Percentiles rank a stretch among this genome's conserved stretches.
Conservation (phyloP, 2,888 invertebrate genomes). For the Hemistola chrysoprasaria region DNA sequence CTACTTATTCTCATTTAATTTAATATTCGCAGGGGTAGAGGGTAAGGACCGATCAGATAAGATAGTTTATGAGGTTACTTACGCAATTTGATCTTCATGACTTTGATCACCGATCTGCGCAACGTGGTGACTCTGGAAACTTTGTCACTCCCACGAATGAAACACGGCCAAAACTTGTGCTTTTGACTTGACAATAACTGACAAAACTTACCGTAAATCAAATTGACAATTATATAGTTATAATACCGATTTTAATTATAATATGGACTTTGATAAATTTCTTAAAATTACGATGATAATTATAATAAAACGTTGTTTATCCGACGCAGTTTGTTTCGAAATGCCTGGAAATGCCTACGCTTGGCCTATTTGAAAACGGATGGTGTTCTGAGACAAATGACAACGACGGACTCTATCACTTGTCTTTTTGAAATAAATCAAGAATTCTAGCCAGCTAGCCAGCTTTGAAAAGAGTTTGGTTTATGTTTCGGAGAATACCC, state of each 20-base stretch:
- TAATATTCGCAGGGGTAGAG: no score
- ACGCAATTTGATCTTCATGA: conserved; percentile 81
- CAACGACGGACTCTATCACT: conserved; percentile 66
- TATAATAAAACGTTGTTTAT: conserved; percentile 33
- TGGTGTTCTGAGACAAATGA: conserved; percentile 70
- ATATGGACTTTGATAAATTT: conserved; percentile 10
- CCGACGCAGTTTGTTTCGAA: conserved; percentile 42
- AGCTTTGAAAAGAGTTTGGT: no score
- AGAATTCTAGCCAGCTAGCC: conserved; percentile 32
- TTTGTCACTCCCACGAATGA: conserved; percentile 45
- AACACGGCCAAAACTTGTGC: conserved; percentile 52
- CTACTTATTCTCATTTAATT: no score
- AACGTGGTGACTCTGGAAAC: conserved; percentile 67
- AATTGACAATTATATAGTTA: conserved; percentile 40
- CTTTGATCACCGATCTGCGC: conserved; percentile 77
- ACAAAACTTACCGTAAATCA: conserved; percentile 39
- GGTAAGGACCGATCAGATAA: no score
- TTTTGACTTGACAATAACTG: conserved; percentile 56
- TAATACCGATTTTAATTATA: conserved; percentile 29
- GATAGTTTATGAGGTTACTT: conserved; percentile 48
- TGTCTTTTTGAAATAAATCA: conserved; percentile 67
- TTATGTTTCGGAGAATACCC: no score
- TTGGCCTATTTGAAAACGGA: conserved; percentile 69
- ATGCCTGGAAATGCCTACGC: conserved; percentile 43
- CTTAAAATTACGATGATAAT: conserved; percentile 19